A percentile compares a stretch with the other conserved stretches of the same genome.
These are phyloP conservation scores for Dione juno DNA, from an alignment of 2,888 invertebrate species.

Conservation along the genomic window DNA sequence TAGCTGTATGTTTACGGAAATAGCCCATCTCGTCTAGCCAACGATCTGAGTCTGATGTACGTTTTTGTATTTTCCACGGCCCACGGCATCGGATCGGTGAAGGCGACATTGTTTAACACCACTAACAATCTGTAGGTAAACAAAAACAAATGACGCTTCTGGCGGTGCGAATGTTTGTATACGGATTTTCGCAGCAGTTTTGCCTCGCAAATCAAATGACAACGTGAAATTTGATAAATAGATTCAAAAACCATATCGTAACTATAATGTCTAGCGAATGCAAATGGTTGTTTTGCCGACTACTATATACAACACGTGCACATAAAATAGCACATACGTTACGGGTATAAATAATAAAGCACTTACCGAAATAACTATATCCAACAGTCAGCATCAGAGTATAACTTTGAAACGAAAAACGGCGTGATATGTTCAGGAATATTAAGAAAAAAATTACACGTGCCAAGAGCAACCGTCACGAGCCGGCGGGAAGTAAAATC, in stretches of 20 bases:
- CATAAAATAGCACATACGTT: slow-evolving; percentile 58
- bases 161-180: slow-evolving; percentile 35
- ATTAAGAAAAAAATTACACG: slow-evolving; percentile 76
- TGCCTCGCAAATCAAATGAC: slow-evolving; percentile 11
- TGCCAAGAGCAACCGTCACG: slow-evolving; percentile 78
- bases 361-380: slow-evolving; percentile 73
- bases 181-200: slow-evolving; percentile 17
- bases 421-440: slow-evolving; percentile 41
- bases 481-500: slow-evolving; percentile 79
- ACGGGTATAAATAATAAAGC: slow-evolving; percentile 53
- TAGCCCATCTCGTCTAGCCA: slow-evolving; percentile 91
- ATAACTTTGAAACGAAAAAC: slow-evolving; percentile 50
- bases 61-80: slow-evolving; percentile 78
- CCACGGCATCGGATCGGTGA: slow-evolving; percentile 78
- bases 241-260: slow-evolving; percentile 72
- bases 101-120: slow-evolving; percentile 70
- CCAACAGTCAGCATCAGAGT: slow-evolving; percentile 77
- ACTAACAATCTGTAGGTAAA: slow-evolving; percentile 79
- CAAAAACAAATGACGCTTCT: slow-evolving; percentile 78
- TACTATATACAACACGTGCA: slow-evolving; percentile 78
- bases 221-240: slow-evolving; percentile 20
- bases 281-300: slow-evolving; percentile 81
- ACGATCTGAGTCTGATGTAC: slow-evolving; percentile 85
- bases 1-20: slow-evolving; percentile 93
- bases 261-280: slow-evolving; percentile 71